These are phyloP conservation scores for Paedocypris micromegethes DNA, from an alignment of 2,797 vertebrate genomes.

Conservation along the genomic window DNA sequence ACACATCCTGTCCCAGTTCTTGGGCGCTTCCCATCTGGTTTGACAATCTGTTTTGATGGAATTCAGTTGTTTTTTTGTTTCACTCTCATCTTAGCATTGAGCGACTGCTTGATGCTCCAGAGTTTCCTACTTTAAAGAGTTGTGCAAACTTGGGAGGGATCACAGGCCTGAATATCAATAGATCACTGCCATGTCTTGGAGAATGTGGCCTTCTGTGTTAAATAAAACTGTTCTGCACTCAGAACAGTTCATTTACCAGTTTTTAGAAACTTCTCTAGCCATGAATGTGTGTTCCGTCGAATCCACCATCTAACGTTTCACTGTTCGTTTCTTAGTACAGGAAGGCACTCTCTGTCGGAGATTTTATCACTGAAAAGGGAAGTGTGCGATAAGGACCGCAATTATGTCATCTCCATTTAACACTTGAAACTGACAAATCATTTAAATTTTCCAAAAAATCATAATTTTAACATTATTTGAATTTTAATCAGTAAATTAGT, in stretches of 20 bases:
- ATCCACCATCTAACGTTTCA: too few species aligned
- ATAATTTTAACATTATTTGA: too few species aligned
- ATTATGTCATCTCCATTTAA: too few species aligned
- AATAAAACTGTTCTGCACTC: constrained; percentile 25
- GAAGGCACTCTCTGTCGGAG: too few species aligned
- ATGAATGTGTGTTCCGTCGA: not conserved
- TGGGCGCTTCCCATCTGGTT: constrained; percentile 70
- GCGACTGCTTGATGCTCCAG: constrained; percentile 60
- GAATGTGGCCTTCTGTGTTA: constrained; percentile 40
- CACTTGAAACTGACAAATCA: too few species aligned
- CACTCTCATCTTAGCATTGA: constrained; percentile 44
- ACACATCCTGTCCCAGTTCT: constrained; percentile 66
- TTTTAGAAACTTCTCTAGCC: not conserved
- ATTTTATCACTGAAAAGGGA: too few species aligned
- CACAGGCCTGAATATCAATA: constrained; percentile 58
- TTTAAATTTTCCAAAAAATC: too few species aligned
- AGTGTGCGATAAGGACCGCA: too few species aligned
- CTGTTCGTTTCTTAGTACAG: too few species aligned
- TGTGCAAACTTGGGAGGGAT: constrained; percentile 62
- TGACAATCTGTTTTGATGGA: constrained; percentile 76
- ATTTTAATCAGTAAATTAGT: too few species aligned
- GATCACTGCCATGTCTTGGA: constrained; percentile 44
- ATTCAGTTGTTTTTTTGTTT: constrained; percentile 61
- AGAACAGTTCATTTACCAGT: not conserved
- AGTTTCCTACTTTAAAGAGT: constrained; percentile 52